Evolutionary conservation across 2,888 invertebrate genomes (phyloP).

Genomic region (Carcina quercana): DNA sequence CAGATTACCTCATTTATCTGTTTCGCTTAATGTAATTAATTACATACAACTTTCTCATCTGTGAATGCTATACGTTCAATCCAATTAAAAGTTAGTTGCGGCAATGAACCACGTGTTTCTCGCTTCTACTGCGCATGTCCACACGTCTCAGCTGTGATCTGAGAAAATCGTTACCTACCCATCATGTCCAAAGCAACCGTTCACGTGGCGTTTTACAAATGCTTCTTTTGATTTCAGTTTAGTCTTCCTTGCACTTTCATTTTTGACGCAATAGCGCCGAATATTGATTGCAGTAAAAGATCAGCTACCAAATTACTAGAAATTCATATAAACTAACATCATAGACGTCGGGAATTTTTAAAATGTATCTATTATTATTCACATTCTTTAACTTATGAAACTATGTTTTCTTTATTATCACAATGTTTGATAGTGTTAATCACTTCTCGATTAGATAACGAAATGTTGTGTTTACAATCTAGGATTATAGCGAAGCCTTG

Average conservation of each 20-base stretch:
- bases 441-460: constrained; percentile 24
- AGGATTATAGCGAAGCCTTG: constrained; percentile 24
- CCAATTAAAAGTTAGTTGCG: constrained; percentile 27
- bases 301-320: no score
- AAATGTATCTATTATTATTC: no score
- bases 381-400: no score
- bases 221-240: no score
- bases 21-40: constrained; percentile 1
- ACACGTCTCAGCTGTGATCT: constrained; percentile 57
- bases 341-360: no score
- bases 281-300: no score
- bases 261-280: no score
- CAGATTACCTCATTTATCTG: no score
- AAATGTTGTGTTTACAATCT: constrained; percentile 16
- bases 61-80: constrained; percentile 21
- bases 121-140: constrained; percentile 50
- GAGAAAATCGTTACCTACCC: constrained; percentile 67
- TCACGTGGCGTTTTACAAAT: constrained; percentile 31
- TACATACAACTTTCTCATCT: constrained; percentile 16
- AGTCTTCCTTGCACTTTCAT: no score
- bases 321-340: no score
- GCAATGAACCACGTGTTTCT: constrained; percentile 51
- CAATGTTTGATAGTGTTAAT: constrained; percentile 8
- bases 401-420: no score
- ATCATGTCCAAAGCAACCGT: constrained; percentile 32